phyloP scores from a whole-genome alignment of 2,888 invertebrate species.

The Horisme vitalbata region DNA sequence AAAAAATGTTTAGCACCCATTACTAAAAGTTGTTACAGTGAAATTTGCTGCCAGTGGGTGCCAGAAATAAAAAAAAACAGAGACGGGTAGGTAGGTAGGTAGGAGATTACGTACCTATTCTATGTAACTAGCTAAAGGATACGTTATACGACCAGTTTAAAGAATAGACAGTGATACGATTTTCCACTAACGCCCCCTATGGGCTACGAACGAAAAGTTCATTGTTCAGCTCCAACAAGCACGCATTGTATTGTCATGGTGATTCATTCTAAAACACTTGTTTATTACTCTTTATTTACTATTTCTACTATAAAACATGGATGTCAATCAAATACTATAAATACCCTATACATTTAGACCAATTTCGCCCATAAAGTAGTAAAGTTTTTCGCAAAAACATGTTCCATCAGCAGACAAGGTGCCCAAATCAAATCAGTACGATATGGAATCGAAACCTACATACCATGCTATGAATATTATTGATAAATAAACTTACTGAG shows the following conservation, averaged over 20 bases:
- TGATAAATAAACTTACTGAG: constrained; percentile 26
- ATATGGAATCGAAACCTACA: not conserved
- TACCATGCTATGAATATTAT: constrained; percentile 28
- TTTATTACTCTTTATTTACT: not conserved
- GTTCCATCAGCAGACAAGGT: constrained; percentile 5
- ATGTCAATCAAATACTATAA: not conserved
- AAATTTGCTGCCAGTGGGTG: too few relatives aligned
- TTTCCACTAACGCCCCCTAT: constrained; percentile 64
- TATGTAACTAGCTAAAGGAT: too few relatives aligned
- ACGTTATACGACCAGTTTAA: too few relatives aligned
- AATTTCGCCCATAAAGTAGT: constrained; percentile 6
- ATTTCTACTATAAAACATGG: not conserved
- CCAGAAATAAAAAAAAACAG: too few relatives aligned
- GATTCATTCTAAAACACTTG: constrained; percentile 51
- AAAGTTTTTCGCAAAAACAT: constrained; percentile 9
- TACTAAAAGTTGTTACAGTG: too few relatives aligned
- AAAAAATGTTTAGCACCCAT: too few relatives aligned
- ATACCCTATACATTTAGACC: not conserved
- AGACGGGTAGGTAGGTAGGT: too few relatives aligned
- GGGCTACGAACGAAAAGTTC: constrained; percentile 42
- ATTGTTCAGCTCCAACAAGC: constrained; percentile 47
- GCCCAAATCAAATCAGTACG: constrained; percentile 10
- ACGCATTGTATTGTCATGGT: constrained; percentile 76
- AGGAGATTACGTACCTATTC: too few relatives aligned
- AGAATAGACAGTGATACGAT: too few relatives aligned